Base-by-base conservation (phyloP, 2,888 invertebrate genomes). In the Parelbella ahira region DNA sequence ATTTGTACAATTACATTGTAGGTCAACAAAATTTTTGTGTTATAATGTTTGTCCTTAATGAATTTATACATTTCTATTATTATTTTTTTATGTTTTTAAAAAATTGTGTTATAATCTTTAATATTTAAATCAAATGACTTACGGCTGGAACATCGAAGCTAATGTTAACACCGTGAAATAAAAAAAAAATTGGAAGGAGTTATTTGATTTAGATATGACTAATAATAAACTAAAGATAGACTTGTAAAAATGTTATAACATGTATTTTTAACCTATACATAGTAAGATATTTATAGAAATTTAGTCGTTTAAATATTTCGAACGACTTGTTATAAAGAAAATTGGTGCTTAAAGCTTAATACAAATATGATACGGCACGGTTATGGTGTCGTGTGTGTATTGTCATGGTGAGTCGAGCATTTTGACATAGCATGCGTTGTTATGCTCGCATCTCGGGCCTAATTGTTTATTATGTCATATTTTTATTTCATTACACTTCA, bases 311-410 rank as follows among this genome's bases (percentile, higher is more conserved):
- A 86, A 82, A 83, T 86, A 86, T 87, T 87, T 87, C 81, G 82
- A 87, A 87, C 86, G 87, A 86, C 86, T 87, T 84, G 86, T 87
- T 87, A 87, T 84, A 84, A 87, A 81, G 78, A 87, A 86, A 86
- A 83, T 87, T 86, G 87, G 86, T 86, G 86, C 86, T 87, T 86
- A 81, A 82, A 83, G 86, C 86, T 87, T 86, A 86, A 77, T 81
- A 73, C 66, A 77, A 79, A 75, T 77, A 80, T 73, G 75, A 62
- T 53, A 60, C 67, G 81, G 71, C 73, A 70, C 69, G 44, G 49
- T 24, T 5, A 42, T 9, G 53, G 60, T 72, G 79, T 66, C 76
- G 66, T 63, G 82, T 73, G 70, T 80, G 84, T 83, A 81, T 80
- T 84, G 84, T 84, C 81, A 76, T 70, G 75, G 68, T 63, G 66